Conservation (phyloP, 2,113 vertebrate genomes). For the Ovibos moschatus region DNA sequence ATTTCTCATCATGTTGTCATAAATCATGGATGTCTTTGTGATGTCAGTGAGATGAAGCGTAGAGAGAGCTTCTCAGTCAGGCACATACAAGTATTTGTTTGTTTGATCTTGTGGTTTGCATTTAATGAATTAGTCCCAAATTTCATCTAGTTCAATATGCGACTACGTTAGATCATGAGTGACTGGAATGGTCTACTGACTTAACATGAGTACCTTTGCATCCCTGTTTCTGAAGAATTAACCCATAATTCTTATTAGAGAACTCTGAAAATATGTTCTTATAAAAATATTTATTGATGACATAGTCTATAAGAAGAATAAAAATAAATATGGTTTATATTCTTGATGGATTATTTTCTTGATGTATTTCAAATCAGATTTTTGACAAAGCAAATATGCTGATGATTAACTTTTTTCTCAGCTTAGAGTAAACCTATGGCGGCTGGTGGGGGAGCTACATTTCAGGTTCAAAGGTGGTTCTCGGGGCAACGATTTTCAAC, state of each 20-base stretch:
- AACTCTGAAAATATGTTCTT: neutral
- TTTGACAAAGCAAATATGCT: neutral
- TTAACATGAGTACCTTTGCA: neutral
- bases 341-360: neutral
- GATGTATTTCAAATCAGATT: neutral
- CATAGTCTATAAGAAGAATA: neutral
- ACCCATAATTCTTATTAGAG: neutral
- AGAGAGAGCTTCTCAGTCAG: neutral
- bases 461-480: conserved; percentile 16
- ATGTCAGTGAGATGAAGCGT: neutral
- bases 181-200: neutral
- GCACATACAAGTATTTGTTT: neutral
- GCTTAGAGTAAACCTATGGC: neutral
- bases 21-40: neutral
- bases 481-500: conserved; percentile 32
- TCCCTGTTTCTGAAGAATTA: neutral
- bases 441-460: neutral
- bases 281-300: neutral
- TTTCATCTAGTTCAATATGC: neutral
- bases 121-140: too few species aligned
- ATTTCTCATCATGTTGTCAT: neutral
- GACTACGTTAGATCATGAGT: neutral
- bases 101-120: neutral
- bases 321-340: neutral
- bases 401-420: neutral